Evolutionary conservation across 2,888 invertebrate species (phyloP).

Genomic region (Theretra japonica): DNA sequence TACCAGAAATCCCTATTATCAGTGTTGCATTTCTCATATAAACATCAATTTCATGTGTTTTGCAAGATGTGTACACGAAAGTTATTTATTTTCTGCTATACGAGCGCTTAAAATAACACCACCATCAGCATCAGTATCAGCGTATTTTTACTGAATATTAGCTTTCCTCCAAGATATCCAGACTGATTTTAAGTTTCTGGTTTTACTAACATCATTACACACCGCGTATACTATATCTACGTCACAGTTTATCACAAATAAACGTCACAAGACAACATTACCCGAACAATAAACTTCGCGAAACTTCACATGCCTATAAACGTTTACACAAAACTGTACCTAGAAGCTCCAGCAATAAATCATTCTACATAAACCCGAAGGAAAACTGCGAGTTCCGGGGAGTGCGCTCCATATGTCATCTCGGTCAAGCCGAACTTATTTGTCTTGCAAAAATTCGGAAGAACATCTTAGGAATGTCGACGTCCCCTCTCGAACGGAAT

Average conservation of each 20-base stretch:
- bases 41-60: too few relatives aligned
- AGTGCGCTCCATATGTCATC: constrained; percentile 80
- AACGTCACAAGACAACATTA: neutral
- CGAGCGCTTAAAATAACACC: too few relatives aligned
- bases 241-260: neutral
- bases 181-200: too few relatives aligned
- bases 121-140: too few relatives aligned
- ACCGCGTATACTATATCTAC: too few relatives aligned
- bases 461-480: constrained; percentile 72
- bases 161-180: too few relatives aligned
- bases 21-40: too few relatives aligned
- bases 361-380: constrained; percentile 52
- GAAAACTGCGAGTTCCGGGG: constrained; percentile 64
- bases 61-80: too few relatives aligned
- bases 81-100: too few relatives aligned
- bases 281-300: constrained; percentile 44
- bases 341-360: constrained; percentile 60
- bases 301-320: constrained; percentile 66
- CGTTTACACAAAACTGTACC: constrained; percentile 64
- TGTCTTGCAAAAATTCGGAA: constrained; percentile 81
- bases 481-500: constrained; percentile 47
- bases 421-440: constrained; percentile 76
- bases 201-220: too few relatives aligned
- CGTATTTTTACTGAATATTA: too few relatives aligned
- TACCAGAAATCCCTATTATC: too few relatives aligned